Evolutionary conservation across 2,888 invertebrate species (phyloP).

Genomic region (Brassicogethes aeneus): DNA sequence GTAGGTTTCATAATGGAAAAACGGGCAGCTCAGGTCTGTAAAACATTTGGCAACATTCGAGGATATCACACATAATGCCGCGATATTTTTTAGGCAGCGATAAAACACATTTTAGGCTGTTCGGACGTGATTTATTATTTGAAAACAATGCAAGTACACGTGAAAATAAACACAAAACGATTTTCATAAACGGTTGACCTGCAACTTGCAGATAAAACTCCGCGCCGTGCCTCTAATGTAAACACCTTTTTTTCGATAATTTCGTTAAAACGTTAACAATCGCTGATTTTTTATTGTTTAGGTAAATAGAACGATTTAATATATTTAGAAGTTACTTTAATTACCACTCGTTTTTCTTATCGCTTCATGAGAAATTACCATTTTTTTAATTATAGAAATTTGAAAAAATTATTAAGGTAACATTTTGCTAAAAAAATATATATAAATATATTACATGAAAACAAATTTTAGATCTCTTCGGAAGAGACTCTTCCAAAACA

Average conservation of each 20-base stretch:
- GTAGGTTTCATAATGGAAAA: neutral
- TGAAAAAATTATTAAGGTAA: too few relatives aligned
- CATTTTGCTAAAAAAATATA: too few relatives aligned
- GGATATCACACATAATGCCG: constrained; percentile 1
- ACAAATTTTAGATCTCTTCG: too few relatives aligned
- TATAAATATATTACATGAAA: too few relatives aligned
- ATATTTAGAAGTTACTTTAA: too few relatives aligned
- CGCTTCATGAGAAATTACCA: too few relatives aligned
- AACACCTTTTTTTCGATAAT: neutral
- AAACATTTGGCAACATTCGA: constrained; percentile 2
- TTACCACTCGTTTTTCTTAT: too few relatives aligned
- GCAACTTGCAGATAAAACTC: constrained; percentile 1
- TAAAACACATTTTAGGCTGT: constrained; percentile 3
- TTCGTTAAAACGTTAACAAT: neutral
- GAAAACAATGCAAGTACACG: constrained; percentile 3
- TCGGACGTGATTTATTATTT: constrained; percentile 2
- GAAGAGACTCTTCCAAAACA: too few relatives aligned
- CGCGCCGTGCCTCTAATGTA: neutral
- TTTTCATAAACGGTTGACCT: constrained; percentile 3
- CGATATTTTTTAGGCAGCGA: constrained; percentile 2
- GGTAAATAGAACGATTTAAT: too few relatives aligned
- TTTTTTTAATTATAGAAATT: too few relatives aligned
- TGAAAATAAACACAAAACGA: constrained; percentile 2
- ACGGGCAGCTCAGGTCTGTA: neutral
- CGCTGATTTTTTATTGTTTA: neutral